Evolutionary conservation across 1,140 invertebrate species (phyloP).

Genomic region (Caerostris extrusa): DNA sequence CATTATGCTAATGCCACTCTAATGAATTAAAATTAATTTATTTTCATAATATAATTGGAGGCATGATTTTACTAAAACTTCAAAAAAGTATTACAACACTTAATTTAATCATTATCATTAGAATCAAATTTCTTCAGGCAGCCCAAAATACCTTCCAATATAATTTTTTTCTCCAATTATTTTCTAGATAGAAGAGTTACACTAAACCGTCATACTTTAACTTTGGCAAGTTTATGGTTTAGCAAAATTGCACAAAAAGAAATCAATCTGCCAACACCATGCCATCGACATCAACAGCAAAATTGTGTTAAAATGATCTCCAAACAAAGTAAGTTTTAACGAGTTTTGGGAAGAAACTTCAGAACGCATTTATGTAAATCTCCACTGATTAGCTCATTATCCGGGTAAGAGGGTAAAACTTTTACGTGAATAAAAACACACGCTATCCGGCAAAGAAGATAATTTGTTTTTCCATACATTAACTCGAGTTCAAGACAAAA

Average conservation of each 20-base stretch:
- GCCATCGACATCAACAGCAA: background rate
- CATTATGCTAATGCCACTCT: no score
- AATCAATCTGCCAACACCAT: background rate
- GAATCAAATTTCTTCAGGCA: no score
- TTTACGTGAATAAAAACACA: slow-evolving; percentile 9
- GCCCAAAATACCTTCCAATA: no score
- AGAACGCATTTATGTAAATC: slow-evolving; percentile 50
- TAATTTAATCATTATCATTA: no score
- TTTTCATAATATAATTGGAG: no score
- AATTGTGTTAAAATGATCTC: background rate
- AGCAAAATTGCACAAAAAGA: slow-evolving; percentile 1
- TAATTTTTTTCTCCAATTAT: no score
- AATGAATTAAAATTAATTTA: no score
- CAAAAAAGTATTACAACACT: no score
- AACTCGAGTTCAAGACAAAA: background rate
- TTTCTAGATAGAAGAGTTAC: no score
- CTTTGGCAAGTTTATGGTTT: background rate
- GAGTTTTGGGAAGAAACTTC: slow-evolving; percentile 55
- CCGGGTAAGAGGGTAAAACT: slow-evolving; percentile 26
- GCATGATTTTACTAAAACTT: no score
- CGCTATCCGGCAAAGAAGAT: background rate
- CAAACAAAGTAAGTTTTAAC: slow-evolving; percentile 60
- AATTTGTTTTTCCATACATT: slow-evolving; percentile 59
- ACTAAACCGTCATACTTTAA: background rate
- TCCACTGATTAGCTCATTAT: slow-evolving; percentile 43